These are phyloP conservation scores for Bagarius yarrelli DNA, from an alignment of 2,113 vertebrate species.

Conservation along the genomic window DNA sequence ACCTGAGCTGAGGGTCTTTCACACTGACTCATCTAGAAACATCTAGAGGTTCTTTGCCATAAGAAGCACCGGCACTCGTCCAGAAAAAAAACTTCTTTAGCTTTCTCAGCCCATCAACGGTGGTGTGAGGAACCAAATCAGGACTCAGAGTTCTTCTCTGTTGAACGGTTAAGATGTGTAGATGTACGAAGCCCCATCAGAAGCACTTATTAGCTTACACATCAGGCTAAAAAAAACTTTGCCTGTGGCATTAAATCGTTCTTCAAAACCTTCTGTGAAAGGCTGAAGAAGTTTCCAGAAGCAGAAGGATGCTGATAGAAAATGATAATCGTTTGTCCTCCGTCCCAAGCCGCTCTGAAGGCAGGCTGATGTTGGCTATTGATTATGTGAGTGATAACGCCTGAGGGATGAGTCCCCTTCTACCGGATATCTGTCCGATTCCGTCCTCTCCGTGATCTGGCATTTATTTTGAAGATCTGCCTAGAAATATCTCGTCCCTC, in stretches of 20 bases:
- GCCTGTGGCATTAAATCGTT: too few relatives aligned
- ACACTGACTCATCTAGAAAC: not conserved
- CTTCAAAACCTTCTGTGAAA: not conserved
- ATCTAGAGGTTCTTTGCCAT: not conserved
- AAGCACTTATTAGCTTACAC: not conserved
- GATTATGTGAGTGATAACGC: slow-evolving; percentile 2
- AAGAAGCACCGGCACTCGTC: not conserved
- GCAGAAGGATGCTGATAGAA: not conserved
- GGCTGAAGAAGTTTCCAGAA: not conserved
- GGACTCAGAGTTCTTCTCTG: not conserved
- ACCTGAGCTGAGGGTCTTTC: not conserved
- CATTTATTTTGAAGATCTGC: slow-evolving; percentile 9
- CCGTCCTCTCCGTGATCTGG: slow-evolving; percentile 1
- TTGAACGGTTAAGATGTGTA: not conserved
- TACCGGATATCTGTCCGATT: slow-evolving; percentile 8
- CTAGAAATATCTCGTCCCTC: not conserved
- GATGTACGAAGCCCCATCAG: not conserved
- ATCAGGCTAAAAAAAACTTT: not conserved
- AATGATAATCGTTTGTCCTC: not conserved
- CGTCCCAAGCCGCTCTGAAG: not conserved
- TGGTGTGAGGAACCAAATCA: not conserved
- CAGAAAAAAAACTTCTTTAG: not conserved
- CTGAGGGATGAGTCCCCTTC: not conserved
- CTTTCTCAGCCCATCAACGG: too few relatives aligned
- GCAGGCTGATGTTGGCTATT: not conserved